Evolutionary conservation across 2,797 vertebrate genomes (phyloP).

Genomic region (Sebastes vulpes): DNA sequence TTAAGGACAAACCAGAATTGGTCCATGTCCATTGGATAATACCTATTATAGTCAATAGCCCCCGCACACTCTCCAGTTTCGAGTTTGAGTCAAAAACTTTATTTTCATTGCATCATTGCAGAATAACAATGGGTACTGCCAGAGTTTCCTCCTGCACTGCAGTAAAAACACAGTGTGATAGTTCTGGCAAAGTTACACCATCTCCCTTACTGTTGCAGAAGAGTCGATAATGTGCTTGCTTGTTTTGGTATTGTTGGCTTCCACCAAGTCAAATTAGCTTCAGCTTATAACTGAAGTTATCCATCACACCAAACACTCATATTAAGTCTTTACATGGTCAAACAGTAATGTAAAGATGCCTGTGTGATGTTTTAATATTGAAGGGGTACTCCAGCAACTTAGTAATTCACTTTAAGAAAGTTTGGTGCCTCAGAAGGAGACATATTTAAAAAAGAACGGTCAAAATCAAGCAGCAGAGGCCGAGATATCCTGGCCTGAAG

Average conservation of each 20-base stretch:
- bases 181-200: neutral
- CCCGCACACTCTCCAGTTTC: neutral
- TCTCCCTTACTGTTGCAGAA: neutral
- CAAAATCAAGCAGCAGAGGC: neutral
- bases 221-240: neutral
- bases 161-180: neutral
- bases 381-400: neutral
- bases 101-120: neutral
- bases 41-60: neutral
- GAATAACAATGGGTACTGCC: neutral
- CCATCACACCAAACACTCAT: neutral
- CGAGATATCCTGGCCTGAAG: neutral
- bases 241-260: neutral
- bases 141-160: conserved; percentile 5
- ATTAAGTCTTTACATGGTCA: neutral
- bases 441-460: neutral
- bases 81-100: neutral
- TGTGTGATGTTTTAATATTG: neutral
- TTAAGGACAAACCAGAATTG: conserved; percentile 3
- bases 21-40: neutral
- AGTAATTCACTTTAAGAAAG: neutral
- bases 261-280: neutral
- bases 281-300: neutral
- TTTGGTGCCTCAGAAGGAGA: neutral
- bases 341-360: neutral